Evolutionary conservation across 2,888 invertebrate genomes (phyloP).

Genomic region (Protula sp.): DNA sequence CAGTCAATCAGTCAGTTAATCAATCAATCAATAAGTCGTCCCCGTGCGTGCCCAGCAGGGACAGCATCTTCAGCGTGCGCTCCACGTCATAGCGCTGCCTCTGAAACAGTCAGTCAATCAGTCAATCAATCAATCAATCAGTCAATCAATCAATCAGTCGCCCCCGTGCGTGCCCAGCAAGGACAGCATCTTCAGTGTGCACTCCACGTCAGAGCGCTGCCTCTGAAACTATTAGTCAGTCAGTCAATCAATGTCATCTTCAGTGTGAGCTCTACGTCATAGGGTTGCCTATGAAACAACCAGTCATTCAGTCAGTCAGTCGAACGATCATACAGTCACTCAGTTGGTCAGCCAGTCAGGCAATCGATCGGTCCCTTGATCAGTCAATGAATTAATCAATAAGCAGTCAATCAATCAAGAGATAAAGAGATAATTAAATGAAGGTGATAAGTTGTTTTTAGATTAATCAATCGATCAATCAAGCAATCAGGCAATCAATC

Average conservation of each 20-base stretch:
- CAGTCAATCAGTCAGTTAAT: too few relatives aligned
- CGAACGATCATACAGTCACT: too few relatives aligned
- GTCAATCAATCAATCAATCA: too few relatives aligned
- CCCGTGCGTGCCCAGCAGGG: constrained; percentile 14
- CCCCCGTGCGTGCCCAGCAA: constrained; percentile 13
- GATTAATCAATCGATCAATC: too few relatives aligned
- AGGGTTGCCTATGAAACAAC: neutral
- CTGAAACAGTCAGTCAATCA: constrained; percentile 3
- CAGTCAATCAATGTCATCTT: too few relatives aligned
- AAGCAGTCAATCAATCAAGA: too few relatives aligned
- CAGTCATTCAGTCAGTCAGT: too few relatives aligned
- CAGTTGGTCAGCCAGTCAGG: constrained; percentile 11
- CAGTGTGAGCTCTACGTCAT: constrained; percentile 12
- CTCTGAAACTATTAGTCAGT: constrained; percentile 1
- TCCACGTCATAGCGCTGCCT: constrained; percentile 9
- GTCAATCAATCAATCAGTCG: constrained; percentile 13
- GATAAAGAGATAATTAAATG: too few relatives aligned
- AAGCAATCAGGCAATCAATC: too few relatives aligned
- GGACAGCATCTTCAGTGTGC: constrained; percentile 13
- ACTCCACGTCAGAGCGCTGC: constrained; percentile 9
- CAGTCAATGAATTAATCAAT: neutral
- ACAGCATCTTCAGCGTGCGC: constrained; percentile 12
- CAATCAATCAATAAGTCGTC: constrained; percentile 13
- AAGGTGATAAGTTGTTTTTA: too few relatives aligned
- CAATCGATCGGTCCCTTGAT: too few relatives aligned